Percentiles rank a stretch among this genome's conserved stretches.
phyloP scores from a whole-genome alignment of 2,888 invertebrate species.

The Neuroscelio doddi region DNA sequence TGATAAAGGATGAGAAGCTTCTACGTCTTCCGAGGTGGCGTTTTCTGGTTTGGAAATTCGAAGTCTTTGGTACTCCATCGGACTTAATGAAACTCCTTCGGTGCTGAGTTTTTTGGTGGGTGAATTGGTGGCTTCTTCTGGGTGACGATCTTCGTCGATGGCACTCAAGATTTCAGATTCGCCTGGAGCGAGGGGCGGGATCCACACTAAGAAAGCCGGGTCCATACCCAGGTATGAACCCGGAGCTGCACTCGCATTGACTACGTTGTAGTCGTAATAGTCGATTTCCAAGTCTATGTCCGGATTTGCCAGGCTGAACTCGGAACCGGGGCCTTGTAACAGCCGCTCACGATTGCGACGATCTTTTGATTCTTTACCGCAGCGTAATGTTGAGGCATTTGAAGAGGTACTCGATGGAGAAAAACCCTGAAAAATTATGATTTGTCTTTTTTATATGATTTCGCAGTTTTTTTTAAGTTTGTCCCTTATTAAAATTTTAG shows the following conservation, averaged over 20 bases:
- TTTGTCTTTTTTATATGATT: too few relatives aligned
- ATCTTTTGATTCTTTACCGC: slow-evolving; percentile 80
- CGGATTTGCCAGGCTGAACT: slow-evolving; percentile 83
- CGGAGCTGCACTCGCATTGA: slow-evolving; percentile 85
- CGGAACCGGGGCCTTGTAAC: slow-evolving; percentile 80
- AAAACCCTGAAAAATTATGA: slow-evolving; percentile 61
- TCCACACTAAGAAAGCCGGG: slow-evolving; percentile 90
- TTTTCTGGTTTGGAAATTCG: slow-evolving; percentile 27
- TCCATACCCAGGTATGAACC: slow-evolving; percentile 93
- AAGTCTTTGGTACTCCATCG: slow-evolving; percentile 59
- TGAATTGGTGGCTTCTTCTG: not conserved
- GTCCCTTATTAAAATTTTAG: too few relatives aligned
- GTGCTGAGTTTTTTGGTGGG: slow-evolving; percentile 39
- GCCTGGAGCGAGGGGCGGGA: slow-evolving; percentile 85
- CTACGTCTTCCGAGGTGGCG: slow-evolving; percentile 37
- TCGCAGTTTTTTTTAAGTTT: too few relatives aligned
- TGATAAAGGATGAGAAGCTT: slow-evolving; percentile 7
- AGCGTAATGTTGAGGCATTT: slow-evolving; percentile 57
- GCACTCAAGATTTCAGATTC: slow-evolving; percentile 68
- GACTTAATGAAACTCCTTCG: slow-evolving; percentile 60
- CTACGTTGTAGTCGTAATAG: slow-evolving; percentile 92
- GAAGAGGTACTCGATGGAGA: slow-evolving; percentile 63
- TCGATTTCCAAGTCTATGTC: slow-evolving; percentile 87
- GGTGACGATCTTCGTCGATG: slow-evolving; percentile 49
- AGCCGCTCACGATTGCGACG: slow-evolving; percentile 82